A percentile compares a stretch with the other conserved stretches of the same genome.
Conservation (phyloP, 2,797 vertebrate species). For the Peromyscus attwateri region DNA sequence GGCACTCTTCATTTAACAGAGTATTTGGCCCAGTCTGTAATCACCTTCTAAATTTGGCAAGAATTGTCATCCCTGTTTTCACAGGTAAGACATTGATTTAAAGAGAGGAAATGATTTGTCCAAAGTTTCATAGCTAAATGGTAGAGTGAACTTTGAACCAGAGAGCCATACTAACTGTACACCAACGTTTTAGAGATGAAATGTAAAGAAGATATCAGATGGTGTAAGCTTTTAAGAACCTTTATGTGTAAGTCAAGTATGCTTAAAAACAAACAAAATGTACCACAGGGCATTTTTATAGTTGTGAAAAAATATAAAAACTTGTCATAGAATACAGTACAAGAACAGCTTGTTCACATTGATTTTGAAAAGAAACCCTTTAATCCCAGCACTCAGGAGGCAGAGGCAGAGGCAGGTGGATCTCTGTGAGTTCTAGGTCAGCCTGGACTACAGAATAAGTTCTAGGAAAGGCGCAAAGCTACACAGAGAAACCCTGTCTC, state of each 20-base stretch:
- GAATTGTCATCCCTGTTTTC: not conserved
- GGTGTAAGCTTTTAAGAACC: conserved; percentile 54
- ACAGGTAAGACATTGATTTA: conserved; percentile 42
- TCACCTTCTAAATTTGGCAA: conserved; percentile 48
- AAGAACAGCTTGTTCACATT: conserved; percentile 34
- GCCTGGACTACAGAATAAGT: no score
- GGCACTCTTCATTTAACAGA: not conserved
- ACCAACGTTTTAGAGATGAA: conserved; percentile 43
- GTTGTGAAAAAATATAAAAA: conserved; percentile 58
- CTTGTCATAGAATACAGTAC: conserved; percentile 44
- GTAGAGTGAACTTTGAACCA: conserved; percentile 25
- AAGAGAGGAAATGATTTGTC: conserved; percentile 51
- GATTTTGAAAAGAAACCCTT: conserved; percentile 12
- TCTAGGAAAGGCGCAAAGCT: no score
- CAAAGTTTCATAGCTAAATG: conserved; percentile 36
- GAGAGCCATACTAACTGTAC: not conserved
- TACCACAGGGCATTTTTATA: conserved; percentile 12
- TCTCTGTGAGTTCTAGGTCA: no score
- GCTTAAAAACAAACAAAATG: not conserved
- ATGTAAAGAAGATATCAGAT: not conserved
- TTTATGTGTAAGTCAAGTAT: conserved; percentile 42
- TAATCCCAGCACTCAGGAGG: not conserved
- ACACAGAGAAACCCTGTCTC: no score
- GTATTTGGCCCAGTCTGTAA: not conserved
- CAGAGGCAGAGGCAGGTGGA: no score